Percentiles rank a stretch among this genome's conserved stretches.
Conservation (phyloP, 1,140 invertebrate species). For the Carposina sasakii region DNA sequence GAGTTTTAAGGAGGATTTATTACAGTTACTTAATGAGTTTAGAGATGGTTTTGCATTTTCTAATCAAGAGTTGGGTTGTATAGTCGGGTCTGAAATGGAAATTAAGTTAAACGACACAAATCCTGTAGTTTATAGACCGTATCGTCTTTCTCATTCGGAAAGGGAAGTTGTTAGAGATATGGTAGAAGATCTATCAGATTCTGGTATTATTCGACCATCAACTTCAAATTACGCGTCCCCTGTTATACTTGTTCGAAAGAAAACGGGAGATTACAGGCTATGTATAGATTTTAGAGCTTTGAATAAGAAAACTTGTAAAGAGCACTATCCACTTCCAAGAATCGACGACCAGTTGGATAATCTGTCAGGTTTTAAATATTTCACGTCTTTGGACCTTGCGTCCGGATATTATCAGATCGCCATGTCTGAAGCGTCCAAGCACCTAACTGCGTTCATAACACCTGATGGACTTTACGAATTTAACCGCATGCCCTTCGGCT, state of each 20-base stretch:
- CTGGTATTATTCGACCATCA: slow-evolving; percentile 38
- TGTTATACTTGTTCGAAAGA: slow-evolving; percentile 30
- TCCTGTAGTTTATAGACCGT: slow-evolving; percentile 24
- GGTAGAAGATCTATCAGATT: slow-evolving; percentile 8
- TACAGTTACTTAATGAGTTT: slow-evolving; percentile 14
- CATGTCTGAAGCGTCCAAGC: not conserved
- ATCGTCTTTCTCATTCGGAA: slow-evolving; percentile 11
- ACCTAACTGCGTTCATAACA: not conserved
- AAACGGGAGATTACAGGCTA: slow-evolving; percentile 27
- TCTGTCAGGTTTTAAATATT: slow-evolving; percentile 4
- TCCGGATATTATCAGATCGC: slow-evolving; percentile 4
- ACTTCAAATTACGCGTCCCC: slow-evolving; percentile 29
- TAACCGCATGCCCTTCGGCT: slow-evolving; percentile 1
- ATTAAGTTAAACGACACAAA: slow-evolving; percentile 23
- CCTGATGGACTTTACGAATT: not conserved
- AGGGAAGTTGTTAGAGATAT: slow-evolving; percentile 4
- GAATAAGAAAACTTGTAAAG: not conserved
- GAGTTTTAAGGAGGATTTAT: not conserved
- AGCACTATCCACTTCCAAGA: not conserved
- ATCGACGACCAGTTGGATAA: slow-evolving; percentile 2
- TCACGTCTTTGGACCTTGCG: not conserved
- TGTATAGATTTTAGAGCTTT: slow-evolving; percentile 41
- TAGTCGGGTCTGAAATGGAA: slow-evolving; percentile 16
- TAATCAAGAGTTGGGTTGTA: slow-evolving; percentile 18
- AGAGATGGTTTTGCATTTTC: slow-evolving; percentile 27